Evolutionary conservation across 2,888 invertebrate genomes (phyloP), one percentile per base, ranked within the genome.

Genomic region (Panopea generosa): DNA sequence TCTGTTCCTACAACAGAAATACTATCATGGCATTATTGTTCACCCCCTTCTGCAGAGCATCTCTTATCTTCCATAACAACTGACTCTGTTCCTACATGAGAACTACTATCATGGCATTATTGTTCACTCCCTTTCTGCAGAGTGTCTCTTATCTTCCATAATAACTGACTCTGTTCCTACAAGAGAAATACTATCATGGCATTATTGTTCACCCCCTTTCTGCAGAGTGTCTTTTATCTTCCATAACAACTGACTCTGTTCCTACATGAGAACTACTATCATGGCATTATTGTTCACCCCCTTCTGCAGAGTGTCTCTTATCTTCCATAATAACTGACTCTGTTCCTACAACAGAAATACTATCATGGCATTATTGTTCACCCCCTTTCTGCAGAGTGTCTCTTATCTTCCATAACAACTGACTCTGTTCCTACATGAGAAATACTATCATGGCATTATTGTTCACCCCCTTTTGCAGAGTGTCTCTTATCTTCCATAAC

Each of bases 231-330:
- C n/a, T n/a, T n/a, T n/a, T n/a, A n/a, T n/a, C n/a, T n/a, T n/a
- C 92, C 95, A 97, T 60, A 96, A 91, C 26, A 94, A 88, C 87
- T 96, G 95, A 88, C 95, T 96, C 92, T 98, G 98, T 79, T 95
- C 95, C 86, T 95, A 84, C 20, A 87, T 75, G 1, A 50, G 26
- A 27, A 11, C 52, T 14, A 45, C 18, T 27, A n/a, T 11, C 9
- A 11, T 24, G n/a, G 33, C 11, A 33, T 33, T 33, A 33, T 7
- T 7, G 33, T 7, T 11, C 33, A 33, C 33, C 4, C 33, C 4
- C 11, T 33, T 7, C 33, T 33, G 33, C 11, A 33, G 33, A 33
- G 33, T 11, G 33, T 33, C 33, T 11, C n/a, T n/a, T n/a, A 4
- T 7, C 33, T 33, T 33, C 33, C 33, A 33, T 11, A 24, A 22